Evolutionary conservation across 2,113 vertebrate species (phyloP), one percentile per base, ranked within the genome.

Genomic region (Hippoglossus stenolepis): DNA sequence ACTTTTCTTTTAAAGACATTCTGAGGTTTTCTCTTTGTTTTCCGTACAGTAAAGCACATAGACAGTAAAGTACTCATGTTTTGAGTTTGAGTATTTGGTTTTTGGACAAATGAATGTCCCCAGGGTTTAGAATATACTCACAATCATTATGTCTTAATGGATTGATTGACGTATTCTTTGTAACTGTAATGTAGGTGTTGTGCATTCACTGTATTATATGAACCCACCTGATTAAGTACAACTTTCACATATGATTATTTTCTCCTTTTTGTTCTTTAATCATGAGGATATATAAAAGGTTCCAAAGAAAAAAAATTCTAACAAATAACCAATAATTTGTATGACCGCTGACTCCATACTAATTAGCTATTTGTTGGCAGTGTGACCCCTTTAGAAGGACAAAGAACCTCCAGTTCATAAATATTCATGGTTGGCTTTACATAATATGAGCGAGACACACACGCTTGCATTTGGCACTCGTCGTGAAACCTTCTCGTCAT

Each of bases 351-450:
- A 43, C 40, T 12, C 40, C 40, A 47, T 65, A 8, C 56, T 53
- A 51, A 9, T 59, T 23, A 40, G 11, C 13, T 45, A 17, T 71
- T 54, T 67, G 9, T 75, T 66, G 66, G 68, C 49, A 80, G 13
- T 45, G 6, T 21, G 13, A 28, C 57, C 3, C 43, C 17, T 51
- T 68, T 68, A 21, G 56, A 76, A 75, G 60, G 62, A 62, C 49
- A 53, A 62, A 75, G 56, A n/a, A 83, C 60, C 23, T 43, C 11
- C 38, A 45, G 5, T 28, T 77, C 49, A 85, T 87, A 61, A 82
- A 84, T 77, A 69, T 64, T 70, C 35, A 81, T 54, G 11, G 8
- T 12, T 38, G 28, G 63, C 51, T 69, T 79, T 66, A 76, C 62
- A 75, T 49, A 49, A 49, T 49, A n/a, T 2, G 11, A 11, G 40